Percentiles rank a stretch among this genome's conserved stretches.
phyloP scores from a whole-genome alignment of 2,888 invertebrate genomes.

The Galerucella pusilla region DNA sequence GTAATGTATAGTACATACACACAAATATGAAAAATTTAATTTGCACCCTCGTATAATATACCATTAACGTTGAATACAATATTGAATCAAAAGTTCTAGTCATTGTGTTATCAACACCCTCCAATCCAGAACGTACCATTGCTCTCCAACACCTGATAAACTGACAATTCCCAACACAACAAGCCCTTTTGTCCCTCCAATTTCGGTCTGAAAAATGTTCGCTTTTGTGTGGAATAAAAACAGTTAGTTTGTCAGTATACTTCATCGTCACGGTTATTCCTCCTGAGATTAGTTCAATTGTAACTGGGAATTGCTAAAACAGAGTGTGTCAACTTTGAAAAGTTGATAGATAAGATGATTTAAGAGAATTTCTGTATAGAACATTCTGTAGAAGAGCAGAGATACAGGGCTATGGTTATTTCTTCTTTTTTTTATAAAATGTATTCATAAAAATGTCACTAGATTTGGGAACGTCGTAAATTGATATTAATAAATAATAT shows the following conservation, averaged over 20 bases:
- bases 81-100: neutral
- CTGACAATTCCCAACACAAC: constrained; percentile 12
- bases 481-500: no score
- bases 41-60: neutral
- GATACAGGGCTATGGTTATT: no score
- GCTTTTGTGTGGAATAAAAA: neutral
- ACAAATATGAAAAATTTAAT: neutral
- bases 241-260: constrained; percentile 14
- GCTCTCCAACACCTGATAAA: neutral
- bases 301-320: neutral
- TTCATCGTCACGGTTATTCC: constrained; percentile 17
- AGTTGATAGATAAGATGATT: neutral
- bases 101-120: neutral
- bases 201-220: neutral
- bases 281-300: constrained; percentile 13
- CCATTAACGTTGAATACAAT: neutral
- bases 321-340: neutral
- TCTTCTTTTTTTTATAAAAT: no score
- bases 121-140: neutral
- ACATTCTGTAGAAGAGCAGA: no score
- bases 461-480: no score
- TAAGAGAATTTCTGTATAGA: no score
- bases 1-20: no score
- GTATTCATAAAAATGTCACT: no score
- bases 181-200: neutral